Evolutionary conservation across 2,888 invertebrate species (phyloP), one percentile per base, ranked within the genome.

Genomic region (Clostera curtula): DNA sequence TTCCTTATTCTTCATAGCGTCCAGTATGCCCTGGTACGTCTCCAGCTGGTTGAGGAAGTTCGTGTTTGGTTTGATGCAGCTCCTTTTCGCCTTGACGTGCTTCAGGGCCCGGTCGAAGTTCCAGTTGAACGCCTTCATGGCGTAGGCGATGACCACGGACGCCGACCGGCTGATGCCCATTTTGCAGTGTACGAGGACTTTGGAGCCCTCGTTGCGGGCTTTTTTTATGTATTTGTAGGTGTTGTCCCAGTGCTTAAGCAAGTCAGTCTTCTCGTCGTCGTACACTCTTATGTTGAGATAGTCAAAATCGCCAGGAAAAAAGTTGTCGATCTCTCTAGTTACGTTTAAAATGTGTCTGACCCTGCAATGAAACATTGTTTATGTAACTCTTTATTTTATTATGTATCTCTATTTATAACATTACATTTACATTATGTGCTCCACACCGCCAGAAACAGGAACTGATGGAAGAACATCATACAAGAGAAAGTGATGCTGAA

Each of bases 81-180:
- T 93, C 12, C 99, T 87, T 62, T 94, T 93, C 35, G 92, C 88
- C 72, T 95, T 96, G 0, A 98, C 98, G 74, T 95, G 93, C 37
- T 91, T 89, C 54, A 95, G 85, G 1, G 98, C 96, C 54, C 93
- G 90, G 36, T 93, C 89, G 56, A 97, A 92, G 56, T 94, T 91
- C 96, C 96, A 96, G 64, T 94, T 93, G 74, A 93, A 93, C 10
- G 96, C 96, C 77, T 98, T 98, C 98, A 99, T 99, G 12, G 96
- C 95, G 79, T 96, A 98, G 0, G 98, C 98, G 57, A 98, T 96
- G 12, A 98, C 98, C 12, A 98, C 98, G 2, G 97, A 97, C 3
- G 98, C 98, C 12, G 98, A 98, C 43, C 98, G 87, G 70, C 97
- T 98, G 36, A 99, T 95, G 12, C 99, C 99, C 97, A 98, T 98